These are phyloP conservation scores for Acromyrmex charruanus DNA, from an alignment of 1,140 invertebrate genomes.

Conservation along the genomic window DNA sequence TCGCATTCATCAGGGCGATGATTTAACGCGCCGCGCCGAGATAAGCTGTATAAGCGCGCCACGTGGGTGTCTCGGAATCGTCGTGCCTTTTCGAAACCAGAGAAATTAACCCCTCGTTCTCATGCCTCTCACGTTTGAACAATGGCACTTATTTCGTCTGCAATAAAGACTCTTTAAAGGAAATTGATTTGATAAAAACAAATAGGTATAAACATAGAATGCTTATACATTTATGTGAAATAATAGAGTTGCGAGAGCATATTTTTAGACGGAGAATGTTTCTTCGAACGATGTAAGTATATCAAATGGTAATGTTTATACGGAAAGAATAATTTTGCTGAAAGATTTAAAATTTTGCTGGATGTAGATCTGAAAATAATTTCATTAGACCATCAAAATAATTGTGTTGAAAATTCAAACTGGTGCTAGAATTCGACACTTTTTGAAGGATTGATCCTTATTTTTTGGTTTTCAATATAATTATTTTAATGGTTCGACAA, in stretches of 20 bases:
- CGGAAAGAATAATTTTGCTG: too few relatives aligned
- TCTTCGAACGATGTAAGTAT: not conserved
- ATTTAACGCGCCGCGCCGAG: slow-evolving; percentile 67
- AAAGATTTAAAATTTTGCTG: too few relatives aligned
- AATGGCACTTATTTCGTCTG: not conserved
- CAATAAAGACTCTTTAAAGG: not conserved
- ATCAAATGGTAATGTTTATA: not conserved
- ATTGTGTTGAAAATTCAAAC: too few relatives aligned
- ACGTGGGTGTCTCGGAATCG: slow-evolving; percentile 62
- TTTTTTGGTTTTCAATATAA: too few relatives aligned
- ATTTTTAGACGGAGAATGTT: not conserved
- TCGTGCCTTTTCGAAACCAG: not conserved
- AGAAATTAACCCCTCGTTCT: slow-evolving; percentile 44
- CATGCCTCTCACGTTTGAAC: not conserved
- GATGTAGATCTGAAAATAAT: too few relatives aligned
- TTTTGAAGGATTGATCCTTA: too few relatives aligned
- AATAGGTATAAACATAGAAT: not conserved
- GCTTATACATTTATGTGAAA: not conserved
- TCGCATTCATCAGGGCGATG: slow-evolving; percentile 76
- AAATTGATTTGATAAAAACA: slow-evolving; percentile 1
- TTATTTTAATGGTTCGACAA: too few relatives aligned
- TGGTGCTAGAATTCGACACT: too few relatives aligned
- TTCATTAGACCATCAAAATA: too few relatives aligned
- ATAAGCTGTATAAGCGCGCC: slow-evolving; percentile 26
- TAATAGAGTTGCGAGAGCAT: not conserved